These are phyloP conservation scores for Tupiocoris notatus DNA, from an alignment of 2,888 invertebrate species.

Conservation along the genomic window DNA sequence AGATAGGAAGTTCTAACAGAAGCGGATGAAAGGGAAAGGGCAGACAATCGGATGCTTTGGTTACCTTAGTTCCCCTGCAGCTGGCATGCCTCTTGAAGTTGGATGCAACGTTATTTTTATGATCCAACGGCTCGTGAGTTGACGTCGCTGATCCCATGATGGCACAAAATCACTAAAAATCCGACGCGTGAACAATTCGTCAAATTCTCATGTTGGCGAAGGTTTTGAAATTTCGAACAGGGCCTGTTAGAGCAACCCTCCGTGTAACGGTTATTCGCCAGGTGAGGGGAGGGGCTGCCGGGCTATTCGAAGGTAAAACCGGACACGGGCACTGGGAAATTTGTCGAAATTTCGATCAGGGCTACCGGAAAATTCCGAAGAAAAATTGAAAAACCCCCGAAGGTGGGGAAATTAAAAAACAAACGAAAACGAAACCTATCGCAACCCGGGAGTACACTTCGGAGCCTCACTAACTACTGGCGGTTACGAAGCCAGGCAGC, in stretches of 20 bases:
- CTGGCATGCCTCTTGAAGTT: constrained; percentile 50
- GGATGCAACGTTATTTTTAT: constrained; percentile 46
- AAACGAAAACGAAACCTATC: neutral
- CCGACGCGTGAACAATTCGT: neutral
- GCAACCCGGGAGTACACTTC: neutral
- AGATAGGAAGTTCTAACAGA: neutral
- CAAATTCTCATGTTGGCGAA: neutral
- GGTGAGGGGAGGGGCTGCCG: neutral
- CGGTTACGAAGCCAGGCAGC: neutral
- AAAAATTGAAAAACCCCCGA: neutral
- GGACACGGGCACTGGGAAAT: too few species aligned
- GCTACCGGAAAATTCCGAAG: neutral
- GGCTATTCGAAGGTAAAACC: too few species aligned
- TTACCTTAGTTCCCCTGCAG: constrained; percentile 50
- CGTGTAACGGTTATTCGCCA: constrained; percentile 26
- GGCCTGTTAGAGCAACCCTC: constrained; percentile 18
- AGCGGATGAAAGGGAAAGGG: neutral
- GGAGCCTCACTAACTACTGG: neutral
- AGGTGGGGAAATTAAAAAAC: neutral
- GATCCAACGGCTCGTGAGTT: constrained; percentile 51
- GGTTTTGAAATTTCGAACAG: constrained; percentile 20
- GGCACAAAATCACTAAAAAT: constrained; percentile 8
- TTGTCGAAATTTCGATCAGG: neutral
- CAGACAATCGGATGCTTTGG: neutral
- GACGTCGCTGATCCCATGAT: constrained; percentile 50